Conservation (phyloP, 1,140 invertebrate species). For the Bursaphelenchus mucronatus region DNA sequence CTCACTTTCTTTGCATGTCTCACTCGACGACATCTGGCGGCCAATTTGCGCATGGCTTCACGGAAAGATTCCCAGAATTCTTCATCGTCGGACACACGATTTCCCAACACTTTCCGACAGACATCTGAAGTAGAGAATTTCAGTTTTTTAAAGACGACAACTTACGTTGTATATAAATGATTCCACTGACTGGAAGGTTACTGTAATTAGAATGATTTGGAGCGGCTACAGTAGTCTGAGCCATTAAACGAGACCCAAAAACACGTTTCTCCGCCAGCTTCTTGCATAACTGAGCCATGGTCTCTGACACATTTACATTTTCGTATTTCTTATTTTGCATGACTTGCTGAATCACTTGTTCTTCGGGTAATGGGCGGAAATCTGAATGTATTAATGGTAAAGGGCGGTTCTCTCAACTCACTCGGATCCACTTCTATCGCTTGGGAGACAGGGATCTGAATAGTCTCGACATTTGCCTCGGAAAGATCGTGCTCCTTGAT, state of each 20-base stretch:
- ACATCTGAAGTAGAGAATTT: constrained; percentile 40
- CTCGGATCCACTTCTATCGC: constrained; percentile 39
- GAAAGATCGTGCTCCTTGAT: constrained; percentile 42
- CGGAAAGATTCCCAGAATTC: constrained; percentile 50
- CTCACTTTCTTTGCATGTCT: constrained; percentile 18
- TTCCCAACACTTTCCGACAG: constrained; percentile 43
- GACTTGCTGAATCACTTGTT: constrained; percentile 50
- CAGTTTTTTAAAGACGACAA: neutral
- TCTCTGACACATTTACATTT: constrained; percentile 43
- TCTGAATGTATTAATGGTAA: constrained; percentile 21
- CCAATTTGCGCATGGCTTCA: constrained; percentile 49
- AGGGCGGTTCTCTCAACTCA: neutral
- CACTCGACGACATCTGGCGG: constrained; percentile 28
- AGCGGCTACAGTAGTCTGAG: constrained; percentile 42
- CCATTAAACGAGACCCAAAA: constrained; percentile 38
- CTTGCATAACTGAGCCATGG: constrained; percentile 50
- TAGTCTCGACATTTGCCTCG: constrained; percentile 40
- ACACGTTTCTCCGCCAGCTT: constrained; percentile 47
- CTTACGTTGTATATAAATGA: constrained; percentile 47
- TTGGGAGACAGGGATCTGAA: constrained; percentile 42
- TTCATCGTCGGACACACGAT: constrained; percentile 36
- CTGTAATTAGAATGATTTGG: constrained; percentile 50
- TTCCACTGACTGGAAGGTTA: constrained; percentile 38
- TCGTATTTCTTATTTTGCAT: constrained; percentile 48
- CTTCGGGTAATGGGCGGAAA: constrained; percentile 42